Evolutionary conservation across 2,797 vertebrate genomes (phyloP).

Genomic region (Remorina albescens): DNA sequence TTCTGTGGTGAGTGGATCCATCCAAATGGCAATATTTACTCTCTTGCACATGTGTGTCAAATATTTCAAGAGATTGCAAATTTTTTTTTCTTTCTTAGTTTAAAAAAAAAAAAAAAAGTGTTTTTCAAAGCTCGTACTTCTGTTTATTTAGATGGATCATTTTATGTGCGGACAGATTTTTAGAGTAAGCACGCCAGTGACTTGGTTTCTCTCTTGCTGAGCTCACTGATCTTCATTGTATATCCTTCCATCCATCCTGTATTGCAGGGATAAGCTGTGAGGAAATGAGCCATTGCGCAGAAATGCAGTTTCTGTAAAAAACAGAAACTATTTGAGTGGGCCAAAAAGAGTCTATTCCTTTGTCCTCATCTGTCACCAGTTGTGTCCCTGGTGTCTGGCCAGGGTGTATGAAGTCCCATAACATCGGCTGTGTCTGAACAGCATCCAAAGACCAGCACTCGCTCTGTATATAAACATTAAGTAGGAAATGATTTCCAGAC

Average conservation of each 20-base stretch:
- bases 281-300: conserved; percentile 45
- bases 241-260: conserved; percentile 46
- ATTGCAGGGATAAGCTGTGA: conserved; percentile 44
- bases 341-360: conserved; percentile 43
- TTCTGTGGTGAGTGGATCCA: conserved; percentile 55
- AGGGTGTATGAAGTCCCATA: conserved; percentile 46
- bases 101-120: too few species aligned
- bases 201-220: conserved; percentile 46
- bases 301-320: conserved; percentile 48
- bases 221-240: conserved; percentile 51
- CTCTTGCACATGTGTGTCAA: conserved; percentile 50
- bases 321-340: conserved; percentile 40
- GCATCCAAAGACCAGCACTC: conserved; percentile 62
- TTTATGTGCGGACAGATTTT: conserved; percentile 50
- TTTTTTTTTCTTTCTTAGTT: not conserved
- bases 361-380: conserved; percentile 65
- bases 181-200: conserved; percentile 29
- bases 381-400: conserved; percentile 51
- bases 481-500: conserved; percentile 80
- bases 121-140: conserved; percentile 12
- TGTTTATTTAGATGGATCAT: conserved; percentile 37
- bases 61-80: conserved; percentile 43
- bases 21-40: conserved; percentile 66
- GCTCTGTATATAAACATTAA: conserved; percentile 73
- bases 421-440: conserved; percentile 58